Percentiles rank a stretch among this genome's conserved stretches.
phyloP scores from a whole-genome alignment of 2,113 vertebrate genomes.

The Mohoua ochrocephala region DNA sequence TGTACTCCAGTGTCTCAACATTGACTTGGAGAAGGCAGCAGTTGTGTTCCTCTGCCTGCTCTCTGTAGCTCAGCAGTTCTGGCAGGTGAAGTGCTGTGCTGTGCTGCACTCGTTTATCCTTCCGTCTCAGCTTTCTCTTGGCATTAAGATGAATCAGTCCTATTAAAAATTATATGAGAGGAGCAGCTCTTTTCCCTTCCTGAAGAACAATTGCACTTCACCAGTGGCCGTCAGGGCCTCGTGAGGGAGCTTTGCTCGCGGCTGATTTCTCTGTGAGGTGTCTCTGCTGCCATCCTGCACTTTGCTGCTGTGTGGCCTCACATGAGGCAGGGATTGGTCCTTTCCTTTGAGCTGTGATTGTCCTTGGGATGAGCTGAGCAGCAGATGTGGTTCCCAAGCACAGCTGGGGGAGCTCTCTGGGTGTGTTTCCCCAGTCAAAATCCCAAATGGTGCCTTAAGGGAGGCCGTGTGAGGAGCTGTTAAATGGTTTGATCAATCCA shows the following conservation, averaged over 20 bases:
- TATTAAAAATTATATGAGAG: neutral
- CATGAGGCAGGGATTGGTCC: rapidly evolving
- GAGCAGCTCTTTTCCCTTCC: neutral
- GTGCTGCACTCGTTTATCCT: neutral
- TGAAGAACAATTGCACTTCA: neutral
- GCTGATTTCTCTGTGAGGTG: neutral
- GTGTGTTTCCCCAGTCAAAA: neutral
- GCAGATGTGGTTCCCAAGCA: neutral
- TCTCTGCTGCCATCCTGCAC: neutral
- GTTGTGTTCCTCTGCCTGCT: neutral
- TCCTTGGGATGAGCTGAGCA: neutral
- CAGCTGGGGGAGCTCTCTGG: neutral
- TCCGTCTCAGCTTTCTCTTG: neutral
- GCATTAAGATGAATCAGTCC: neutral
- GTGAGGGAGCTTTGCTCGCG: neutral
- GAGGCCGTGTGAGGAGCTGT: neutral
- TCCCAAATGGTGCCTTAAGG: neutral
- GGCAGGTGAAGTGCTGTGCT: neutral
- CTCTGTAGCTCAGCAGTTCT: neutral
- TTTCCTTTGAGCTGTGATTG: neutral
- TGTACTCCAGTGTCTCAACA: neutral
- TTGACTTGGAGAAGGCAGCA: neutral
- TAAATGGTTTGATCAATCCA: neutral
- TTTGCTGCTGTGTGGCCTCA: neutral
- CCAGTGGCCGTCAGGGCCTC: neutral